Conservation (phyloP, 2,797 vertebrate species). For the Botia kubotai region DNA sequence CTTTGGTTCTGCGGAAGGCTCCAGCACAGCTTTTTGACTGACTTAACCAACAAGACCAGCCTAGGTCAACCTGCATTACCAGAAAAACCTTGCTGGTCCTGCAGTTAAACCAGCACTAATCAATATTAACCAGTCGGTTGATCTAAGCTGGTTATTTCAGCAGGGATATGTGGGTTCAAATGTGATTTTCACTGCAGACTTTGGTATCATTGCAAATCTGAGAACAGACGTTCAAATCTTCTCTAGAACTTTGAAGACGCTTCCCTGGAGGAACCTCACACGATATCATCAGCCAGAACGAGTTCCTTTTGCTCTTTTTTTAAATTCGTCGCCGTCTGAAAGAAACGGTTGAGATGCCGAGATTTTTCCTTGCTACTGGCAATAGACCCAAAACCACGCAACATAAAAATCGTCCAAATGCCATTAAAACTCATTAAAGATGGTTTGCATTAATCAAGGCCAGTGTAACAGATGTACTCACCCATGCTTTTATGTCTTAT, state of each 20-base stretch:
- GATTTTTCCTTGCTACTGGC: neutral
- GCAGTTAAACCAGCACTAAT: neutral
- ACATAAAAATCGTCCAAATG: neutral
- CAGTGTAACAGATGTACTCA: slow-evolving; percentile 5
- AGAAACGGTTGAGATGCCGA: neutral
- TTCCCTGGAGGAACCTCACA: neutral
- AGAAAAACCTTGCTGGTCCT: neutral
- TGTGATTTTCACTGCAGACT: neutral
- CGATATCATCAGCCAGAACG: neutral
- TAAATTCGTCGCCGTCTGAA: neutral
- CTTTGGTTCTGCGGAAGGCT: neutral
- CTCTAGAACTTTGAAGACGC: neutral
- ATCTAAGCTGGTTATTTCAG: neutral
- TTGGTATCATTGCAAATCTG: neutral
- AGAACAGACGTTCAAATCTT: neutral
- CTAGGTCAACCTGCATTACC: neutral
- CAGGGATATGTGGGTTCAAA: neutral
- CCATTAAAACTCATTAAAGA: slow-evolving; percentile 6
- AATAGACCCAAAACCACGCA: no score
- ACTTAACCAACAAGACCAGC: neutral
- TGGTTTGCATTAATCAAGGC: neutral
- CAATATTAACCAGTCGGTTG: neutral
- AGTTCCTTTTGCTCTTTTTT: neutral
- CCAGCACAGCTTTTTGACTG: neutral
- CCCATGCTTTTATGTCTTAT: slow-evolving; percentile 14